A percentile compares a stretch with the other conserved stretches of the same genome.
phyloP scores from a whole-genome alignment of 2,797 vertebrate genomes.

The Pteropus rufus region DNA sequence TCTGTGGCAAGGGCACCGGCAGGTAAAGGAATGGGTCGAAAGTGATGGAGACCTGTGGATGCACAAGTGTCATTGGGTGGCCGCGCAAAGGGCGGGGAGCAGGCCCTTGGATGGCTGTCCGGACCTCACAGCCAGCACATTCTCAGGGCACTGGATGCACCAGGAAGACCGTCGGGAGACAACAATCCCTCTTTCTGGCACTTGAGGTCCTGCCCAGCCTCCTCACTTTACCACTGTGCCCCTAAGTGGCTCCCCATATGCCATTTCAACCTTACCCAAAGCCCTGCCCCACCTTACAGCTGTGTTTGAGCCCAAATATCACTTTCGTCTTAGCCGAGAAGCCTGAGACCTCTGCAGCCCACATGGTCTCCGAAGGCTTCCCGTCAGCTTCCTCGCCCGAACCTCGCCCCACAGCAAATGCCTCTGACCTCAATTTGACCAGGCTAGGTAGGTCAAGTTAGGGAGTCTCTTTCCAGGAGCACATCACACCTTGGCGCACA shows the following conservation, averaged over 20 bases:
- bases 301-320: not conserved
- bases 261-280: not conserved
- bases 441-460: not conserved
- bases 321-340: not conserved
- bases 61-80: not conserved
- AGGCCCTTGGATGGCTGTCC: not conserved
- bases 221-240: not conserved
- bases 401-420: not conserved
- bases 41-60: constrained; percentile 94
- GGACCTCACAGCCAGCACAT: not conserved
- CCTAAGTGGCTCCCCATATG: not conserved
- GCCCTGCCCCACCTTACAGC: not conserved
- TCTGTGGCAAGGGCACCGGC: constrained; percentile 96
- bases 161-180: not conserved
- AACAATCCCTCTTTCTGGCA: not conserved
- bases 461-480: not conserved
- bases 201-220: not conserved
- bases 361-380: not conserved
- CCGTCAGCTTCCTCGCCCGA: not conserved
- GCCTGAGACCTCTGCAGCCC: not conserved
- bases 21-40: constrained; percentile 99
- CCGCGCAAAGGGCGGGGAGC: not conserved
- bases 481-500: constrained; percentile 93
- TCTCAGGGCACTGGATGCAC: not conserved
- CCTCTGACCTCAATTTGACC: not conserved